phyloP scores from a whole-genome alignment of 2,888 invertebrate genomes.

The Suillia variegata region DNA sequence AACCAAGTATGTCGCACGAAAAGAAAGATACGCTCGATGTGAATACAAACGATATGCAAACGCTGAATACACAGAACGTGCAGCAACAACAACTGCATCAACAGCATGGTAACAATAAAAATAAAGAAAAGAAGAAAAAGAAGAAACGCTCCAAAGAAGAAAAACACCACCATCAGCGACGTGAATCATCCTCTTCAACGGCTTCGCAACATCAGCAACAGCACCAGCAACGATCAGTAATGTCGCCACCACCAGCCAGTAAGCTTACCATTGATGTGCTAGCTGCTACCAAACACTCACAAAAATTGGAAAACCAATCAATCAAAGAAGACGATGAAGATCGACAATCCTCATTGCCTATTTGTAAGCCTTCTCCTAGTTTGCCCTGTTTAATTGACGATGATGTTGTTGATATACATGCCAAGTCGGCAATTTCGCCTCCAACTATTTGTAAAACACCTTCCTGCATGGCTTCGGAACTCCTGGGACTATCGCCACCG shows the following conservation, averaged over 20 bases:
- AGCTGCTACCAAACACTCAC: conserved; percentile 38
- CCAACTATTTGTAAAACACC: conserved; percentile 27
- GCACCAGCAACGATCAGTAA: background rate
- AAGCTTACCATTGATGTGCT: conserved; percentile 54
- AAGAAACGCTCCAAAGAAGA: conserved; percentile 84
- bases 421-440: conserved; percentile 25
- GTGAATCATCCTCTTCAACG: conserved; percentile 36
- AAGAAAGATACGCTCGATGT: background rate
- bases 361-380: conserved; percentile 66
- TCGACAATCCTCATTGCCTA: conserved; percentile 49
- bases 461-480: conserved; percentile 38
- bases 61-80: background rate
- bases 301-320: conserved; percentile 23
- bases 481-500: conserved; percentile 42
- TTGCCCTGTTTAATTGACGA: conserved; percentile 69
- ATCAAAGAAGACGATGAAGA: conserved; percentile 42
- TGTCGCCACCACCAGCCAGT: conserved; percentile 50
- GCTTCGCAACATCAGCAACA: conserved; percentile 26
- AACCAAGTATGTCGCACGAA: conserved; percentile 49
- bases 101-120: conserved; percentile 54
- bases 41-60: background rate
- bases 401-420: conserved; percentile 45
- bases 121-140: conserved; percentile 82
- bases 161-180: conserved; percentile 65
- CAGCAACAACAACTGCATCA: conserved; percentile 17